Conservation (phyloP, 2,888 invertebrate species). For the Papilio gigon region DNA sequence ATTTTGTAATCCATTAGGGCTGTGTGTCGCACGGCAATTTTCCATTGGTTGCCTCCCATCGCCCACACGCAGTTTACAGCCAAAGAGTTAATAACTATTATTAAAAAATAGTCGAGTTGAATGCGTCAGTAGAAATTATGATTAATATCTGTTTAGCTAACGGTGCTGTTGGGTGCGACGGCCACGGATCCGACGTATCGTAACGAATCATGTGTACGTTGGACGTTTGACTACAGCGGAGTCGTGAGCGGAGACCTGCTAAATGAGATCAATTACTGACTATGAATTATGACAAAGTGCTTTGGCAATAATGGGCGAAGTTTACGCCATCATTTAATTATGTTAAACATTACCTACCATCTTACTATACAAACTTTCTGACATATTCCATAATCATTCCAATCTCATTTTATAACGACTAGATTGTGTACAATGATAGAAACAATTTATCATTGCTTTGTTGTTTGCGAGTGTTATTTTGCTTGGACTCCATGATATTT, state of each 20-base stretch:
- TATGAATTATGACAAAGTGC: constrained; percentile 5
- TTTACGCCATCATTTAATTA: not conserved
- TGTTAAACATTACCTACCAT: too few relatives aligned
- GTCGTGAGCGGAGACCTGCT: constrained; percentile 19
- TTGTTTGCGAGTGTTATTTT: too few relatives aligned
- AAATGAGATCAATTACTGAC: constrained; percentile 17
- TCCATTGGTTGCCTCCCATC: constrained; percentile 69
- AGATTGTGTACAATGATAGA: too few relatives aligned
- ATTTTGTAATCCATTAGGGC: constrained; percentile 80
- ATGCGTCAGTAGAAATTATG: constrained; percentile 80
- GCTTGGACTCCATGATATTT: too few relatives aligned
- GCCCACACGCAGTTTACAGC: constrained; percentile 75
- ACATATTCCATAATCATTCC: not conserved
- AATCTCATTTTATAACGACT: not conserved
- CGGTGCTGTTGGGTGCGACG: constrained; percentile 61
- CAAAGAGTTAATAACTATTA: constrained; percentile 80
- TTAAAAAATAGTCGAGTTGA: constrained; percentile 72
- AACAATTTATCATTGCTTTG: too few relatives aligned
- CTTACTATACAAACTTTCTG: too few relatives aligned
- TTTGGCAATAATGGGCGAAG: not conserved
- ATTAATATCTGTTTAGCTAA: constrained; percentile 82
- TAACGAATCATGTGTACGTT: constrained; percentile 28
- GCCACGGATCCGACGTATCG: constrained; percentile 18
- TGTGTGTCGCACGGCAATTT: constrained; percentile 79
- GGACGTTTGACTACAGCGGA: not conserved